phyloP scores from a whole-genome alignment of 2,113 vertebrate species.

The Cyrtonyx montezumae region DNA sequence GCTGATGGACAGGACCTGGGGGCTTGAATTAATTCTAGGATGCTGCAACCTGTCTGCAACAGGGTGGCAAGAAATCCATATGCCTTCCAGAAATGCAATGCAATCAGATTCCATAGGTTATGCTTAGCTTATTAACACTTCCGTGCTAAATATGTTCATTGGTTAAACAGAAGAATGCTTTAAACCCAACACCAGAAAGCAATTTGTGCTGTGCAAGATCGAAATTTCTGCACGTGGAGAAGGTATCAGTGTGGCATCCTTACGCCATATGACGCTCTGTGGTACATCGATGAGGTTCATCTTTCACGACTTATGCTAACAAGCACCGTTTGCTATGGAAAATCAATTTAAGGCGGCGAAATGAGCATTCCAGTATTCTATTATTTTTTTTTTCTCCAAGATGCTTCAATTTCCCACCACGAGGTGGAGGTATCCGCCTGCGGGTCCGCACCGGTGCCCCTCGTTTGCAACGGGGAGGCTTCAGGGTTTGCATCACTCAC shows the following conservation, averaged over 20 bases:
- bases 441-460: not conserved
- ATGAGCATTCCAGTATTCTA: not conserved
- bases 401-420: not conserved
- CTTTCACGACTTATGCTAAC: not conserved
- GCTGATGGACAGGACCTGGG: not conserved
- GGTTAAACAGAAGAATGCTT: not conserved
- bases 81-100: not conserved
- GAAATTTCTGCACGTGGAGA: not conserved
- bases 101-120: not conserved
- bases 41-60: not conserved
- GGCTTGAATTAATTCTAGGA: not conserved
- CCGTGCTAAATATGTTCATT: too few species aligned
- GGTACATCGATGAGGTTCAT: accelerated
- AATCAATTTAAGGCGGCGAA: not conserved
- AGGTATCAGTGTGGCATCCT: not conserved
- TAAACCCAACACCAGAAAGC: not conserved
- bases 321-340: not conserved
- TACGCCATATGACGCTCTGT: not conserved
- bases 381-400: not conserved
- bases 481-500: not conserved
- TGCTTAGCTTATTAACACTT: not conserved
- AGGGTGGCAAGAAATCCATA: accelerated
- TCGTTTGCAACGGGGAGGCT: accelerated
- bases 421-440: not conserved
- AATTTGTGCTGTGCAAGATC: accelerated